phyloP scores from a whole-genome alignment of 2,113 vertebrate genomes.

The Bubo blakistoni region DNA sequence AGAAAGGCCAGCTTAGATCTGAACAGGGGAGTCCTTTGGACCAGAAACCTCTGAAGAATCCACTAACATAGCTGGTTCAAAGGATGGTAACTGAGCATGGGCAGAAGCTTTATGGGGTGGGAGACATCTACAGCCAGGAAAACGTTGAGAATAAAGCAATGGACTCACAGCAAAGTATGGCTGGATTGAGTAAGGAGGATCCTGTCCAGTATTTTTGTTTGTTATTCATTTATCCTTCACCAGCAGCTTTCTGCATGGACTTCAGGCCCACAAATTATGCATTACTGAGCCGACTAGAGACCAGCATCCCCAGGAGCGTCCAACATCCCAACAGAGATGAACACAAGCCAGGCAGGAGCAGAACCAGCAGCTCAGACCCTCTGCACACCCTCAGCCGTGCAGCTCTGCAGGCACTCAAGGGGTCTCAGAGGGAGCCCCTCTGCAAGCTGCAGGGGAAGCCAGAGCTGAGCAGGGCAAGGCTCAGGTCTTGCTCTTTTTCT shows the following conservation, averaged over 20 bases:
- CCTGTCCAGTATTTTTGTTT: background rate
- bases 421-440: accelerated
- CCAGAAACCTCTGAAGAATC: background rate
- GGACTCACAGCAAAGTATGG: accelerated
- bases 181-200: background rate
- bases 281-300: accelerated
- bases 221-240: background rate
- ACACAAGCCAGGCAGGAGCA: background rate
- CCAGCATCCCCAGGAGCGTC: accelerated
- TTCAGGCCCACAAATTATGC: accelerated
- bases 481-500: background rate
- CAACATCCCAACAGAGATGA: accelerated
- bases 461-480: accelerated
- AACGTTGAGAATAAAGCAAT: background rate
- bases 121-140: background rate
- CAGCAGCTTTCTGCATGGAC: background rate
- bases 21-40: background rate
- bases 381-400: accelerated
- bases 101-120: background rate
- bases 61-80: background rate
- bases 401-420: accelerated
- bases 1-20: background rate
- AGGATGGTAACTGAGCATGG: accelerated
- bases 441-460: background rate
- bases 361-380: background rate